Evolutionary conservation across 2,113 vertebrate species (phyloP), one percentile per base, ranked within the genome.

Genomic region (Platysternon megacephalum): DNA sequence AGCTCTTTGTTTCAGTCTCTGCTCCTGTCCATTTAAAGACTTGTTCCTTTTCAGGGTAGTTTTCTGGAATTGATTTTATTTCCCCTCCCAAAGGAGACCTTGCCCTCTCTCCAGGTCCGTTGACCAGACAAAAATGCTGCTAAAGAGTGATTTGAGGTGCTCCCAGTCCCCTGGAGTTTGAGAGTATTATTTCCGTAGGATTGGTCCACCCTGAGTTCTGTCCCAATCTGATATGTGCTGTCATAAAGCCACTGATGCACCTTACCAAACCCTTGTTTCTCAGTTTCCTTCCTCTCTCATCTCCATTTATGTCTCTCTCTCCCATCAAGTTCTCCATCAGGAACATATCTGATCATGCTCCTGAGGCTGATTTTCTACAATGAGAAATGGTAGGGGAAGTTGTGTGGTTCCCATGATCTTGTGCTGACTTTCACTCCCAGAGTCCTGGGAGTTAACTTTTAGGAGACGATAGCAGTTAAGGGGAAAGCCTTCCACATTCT

Each of bases 1-100:
- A 16, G 0, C 55, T 90, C 11, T 80, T 44, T 82, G 84, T 39
- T 87, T 48, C 29, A 42, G 13, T 86, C 48, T 87, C 0, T 48
- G 29, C 32, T 8, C 88, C 14, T n/a, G 86, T 74, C 88, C 84
- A 91, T 87, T 12, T 72, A 39, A 92, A 95, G 94, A 86, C 17
- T 61, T n/a, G 61, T n/a, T 68, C 8, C 14, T 12, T 90, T 82
- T 82, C 6, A 14, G 2, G 14, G 2, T 61, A 12, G 2, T 21
- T 35, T 65, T 46, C 21, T 84, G 44, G 55, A 32, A 12, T 32
- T 76, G 3, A 4, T 24, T 21, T 26, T 65, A 81, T 29, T 22
- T 74, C 46, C 1, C 1, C 1, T 5, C 29, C 13, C 2, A 14
- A 5, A 16, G 85, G 46, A 74, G 16, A 44, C n/a, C 55, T 92